Evolutionary conservation across 2,797 vertebrate genomes (phyloP).

Genomic region (Lagorchestes hirsutus): DNA sequence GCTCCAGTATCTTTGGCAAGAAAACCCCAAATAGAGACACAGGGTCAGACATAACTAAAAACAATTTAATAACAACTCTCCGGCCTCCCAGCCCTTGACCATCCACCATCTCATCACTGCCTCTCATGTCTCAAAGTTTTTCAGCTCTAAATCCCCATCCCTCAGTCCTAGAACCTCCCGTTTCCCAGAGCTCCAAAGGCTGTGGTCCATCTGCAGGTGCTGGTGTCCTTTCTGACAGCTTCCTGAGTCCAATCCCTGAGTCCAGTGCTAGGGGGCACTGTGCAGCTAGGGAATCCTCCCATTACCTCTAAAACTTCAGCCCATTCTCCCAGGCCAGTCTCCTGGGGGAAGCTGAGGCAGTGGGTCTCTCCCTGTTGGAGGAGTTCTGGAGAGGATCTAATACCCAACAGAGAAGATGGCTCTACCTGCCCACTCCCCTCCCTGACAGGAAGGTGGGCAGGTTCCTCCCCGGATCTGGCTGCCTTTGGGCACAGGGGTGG

Average conservation of each 20-base stretch:
- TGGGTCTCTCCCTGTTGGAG: background rate
- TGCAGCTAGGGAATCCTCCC: constrained; percentile 78
- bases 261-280: constrained; percentile 85
- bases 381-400: constrained; percentile 34
- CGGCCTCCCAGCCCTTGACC: background rate
- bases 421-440: constrained; percentile 60
- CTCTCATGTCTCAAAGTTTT: background rate
- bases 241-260: constrained; percentile 4
- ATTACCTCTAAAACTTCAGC: background rate
- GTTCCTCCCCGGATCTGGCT: constrained; percentile 48
- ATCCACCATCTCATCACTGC: background rate
- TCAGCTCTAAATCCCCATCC: background rate
- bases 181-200: background rate
- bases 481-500: constrained; percentile 25
- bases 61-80: background rate
- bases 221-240: constrained; percentile 2
- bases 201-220: background rate
- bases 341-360: background rate
- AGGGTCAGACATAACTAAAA: background rate
- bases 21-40: too few relatives aligned
- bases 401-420: constrained; percentile 39
- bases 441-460: constrained; percentile 45
- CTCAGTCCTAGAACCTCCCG: background rate
- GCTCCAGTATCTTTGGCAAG: too few relatives aligned
- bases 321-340: background rate